phyloP scores from a whole-genome alignment of 2,888 invertebrate genomes.

The Nasonovia ribisnigri region DNA sequence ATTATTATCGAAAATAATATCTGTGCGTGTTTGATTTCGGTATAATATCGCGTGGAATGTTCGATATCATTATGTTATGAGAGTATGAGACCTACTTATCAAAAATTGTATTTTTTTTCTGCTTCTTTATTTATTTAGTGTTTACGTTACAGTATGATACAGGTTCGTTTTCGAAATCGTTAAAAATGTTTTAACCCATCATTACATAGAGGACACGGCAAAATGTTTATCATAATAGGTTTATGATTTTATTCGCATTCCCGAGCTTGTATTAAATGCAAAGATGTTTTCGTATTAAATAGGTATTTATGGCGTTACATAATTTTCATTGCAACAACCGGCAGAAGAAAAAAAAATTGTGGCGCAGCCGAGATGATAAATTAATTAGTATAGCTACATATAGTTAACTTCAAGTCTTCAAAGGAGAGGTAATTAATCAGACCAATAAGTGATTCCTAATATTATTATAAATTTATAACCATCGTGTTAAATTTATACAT shows the following conservation, averaged over 20 bases:
- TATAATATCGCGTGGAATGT: conserved; percentile 7
- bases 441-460: background rate
- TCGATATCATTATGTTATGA: background rate
- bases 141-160: background rate
- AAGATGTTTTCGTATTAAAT: background rate
- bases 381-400: background rate
- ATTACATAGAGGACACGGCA: background rate
- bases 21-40: conserved; percentile 17
- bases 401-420: background rate
- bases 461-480: too few species aligned
- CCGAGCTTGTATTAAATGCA: background rate
- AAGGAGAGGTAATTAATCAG: background rate
- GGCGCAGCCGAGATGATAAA: background rate
- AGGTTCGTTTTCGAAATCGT: background rate
- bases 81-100: background rate
- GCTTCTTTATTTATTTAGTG: background rate
- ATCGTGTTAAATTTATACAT: background rate
- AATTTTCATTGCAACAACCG: background rate
- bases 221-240: background rate
- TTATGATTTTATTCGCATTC: background rate
- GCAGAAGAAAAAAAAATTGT: background rate
- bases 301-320: background rate
- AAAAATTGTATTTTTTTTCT: background rate
- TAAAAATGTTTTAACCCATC: background rate
- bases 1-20: conserved; percentile 53